Evolutionary conservation across 2,888 invertebrate genomes (phyloP), one percentile per base, ranked within the genome.

Genomic region (Epistrophella euchroma): DNA sequence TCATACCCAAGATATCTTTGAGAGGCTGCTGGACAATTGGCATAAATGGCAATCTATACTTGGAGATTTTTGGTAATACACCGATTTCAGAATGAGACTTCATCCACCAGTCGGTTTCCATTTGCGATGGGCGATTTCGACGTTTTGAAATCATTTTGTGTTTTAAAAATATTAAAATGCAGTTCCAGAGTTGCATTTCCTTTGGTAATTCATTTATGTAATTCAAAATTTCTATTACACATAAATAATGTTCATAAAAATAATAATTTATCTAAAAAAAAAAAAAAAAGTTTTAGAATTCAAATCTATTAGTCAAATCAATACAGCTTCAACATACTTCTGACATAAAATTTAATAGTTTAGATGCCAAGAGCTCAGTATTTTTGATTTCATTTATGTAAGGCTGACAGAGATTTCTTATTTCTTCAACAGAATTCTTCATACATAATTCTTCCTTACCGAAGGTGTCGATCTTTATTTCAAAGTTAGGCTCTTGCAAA

Each of bases 161-260:
- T 45, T 91, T 91, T 10, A 93, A 83, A 71, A 92, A 92, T 56
- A 91, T 89, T 45, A 93, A 89, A 45, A 93, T 92, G 76, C 90
- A 91, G 2, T 88, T 89, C 92, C 92, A 92, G 0, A 91, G 89
- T 82, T 91, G 89, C 91, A 92, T 91, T 88, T 91, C 91, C 28
- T 90, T 90, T 2, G 92, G 91, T 2, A 91, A 89, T 0, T 89
- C 89, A 86, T 91, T 90, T 7, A 91, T 90, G 75, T 90, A 90
- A 62, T 89, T 89, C 0, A 93, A 89, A n/a, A 93, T 91, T 80
- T 92, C 91, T 45, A 93, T 90, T 11, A 92, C 90, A 79, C 91
- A 91, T 35, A 93, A 88, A 88, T 92, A 93, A 40, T 92, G 88
- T 80, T 93, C 93, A 87, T 93, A 93, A 76, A 93, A 93, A 82